phyloP scores from a whole-genome alignment of 2,888 invertebrate genomes.

The Dinocampus coccinellae region DNA sequence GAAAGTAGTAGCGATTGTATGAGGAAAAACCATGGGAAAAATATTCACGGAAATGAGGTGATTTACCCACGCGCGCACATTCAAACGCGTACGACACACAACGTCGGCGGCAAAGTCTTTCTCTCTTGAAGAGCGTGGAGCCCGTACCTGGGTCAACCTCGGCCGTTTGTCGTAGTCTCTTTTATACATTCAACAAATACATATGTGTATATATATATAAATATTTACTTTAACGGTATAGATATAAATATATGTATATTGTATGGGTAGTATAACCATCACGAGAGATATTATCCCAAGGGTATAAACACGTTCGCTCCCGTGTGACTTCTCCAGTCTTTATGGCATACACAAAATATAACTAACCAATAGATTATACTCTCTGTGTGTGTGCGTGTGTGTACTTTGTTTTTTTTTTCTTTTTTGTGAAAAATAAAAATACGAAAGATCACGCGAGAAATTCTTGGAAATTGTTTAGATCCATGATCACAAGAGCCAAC shows the following conservation, averaged over 20 bases:
- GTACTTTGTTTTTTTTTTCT: too few species aligned
- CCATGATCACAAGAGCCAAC: not conserved
- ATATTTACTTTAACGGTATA: constrained; percentile 1
- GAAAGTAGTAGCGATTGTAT: constrained; percentile 41
- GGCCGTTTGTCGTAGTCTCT: constrained; percentile 34
- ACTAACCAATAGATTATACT: not conserved
- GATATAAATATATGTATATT: not conserved
- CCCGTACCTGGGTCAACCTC: constrained; percentile 35
- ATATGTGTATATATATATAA: constrained; percentile 8
- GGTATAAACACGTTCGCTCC: not conserved
- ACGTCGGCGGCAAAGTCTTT: not conserved
- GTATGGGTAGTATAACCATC: not conserved
- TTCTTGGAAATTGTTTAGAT: not conserved
- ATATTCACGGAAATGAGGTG: constrained; percentile 40
- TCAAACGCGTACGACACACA: constrained; percentile 18
- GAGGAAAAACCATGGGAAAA: constrained; percentile 41
- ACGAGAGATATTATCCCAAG: not conserved
- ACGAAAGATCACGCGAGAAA: not conserved
- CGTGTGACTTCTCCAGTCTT: not conserved
- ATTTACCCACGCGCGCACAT: constrained; percentile 19
- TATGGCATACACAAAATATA: not conserved
- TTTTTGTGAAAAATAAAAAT: not conserved
- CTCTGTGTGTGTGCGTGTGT: too few species aligned
- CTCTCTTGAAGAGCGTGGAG: constrained; percentile 15
- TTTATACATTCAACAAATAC: constrained; percentile 9